Evolutionary conservation across 2,888 invertebrate species (phyloP).

Genomic region (Oscheius myriophilus): DNA sequence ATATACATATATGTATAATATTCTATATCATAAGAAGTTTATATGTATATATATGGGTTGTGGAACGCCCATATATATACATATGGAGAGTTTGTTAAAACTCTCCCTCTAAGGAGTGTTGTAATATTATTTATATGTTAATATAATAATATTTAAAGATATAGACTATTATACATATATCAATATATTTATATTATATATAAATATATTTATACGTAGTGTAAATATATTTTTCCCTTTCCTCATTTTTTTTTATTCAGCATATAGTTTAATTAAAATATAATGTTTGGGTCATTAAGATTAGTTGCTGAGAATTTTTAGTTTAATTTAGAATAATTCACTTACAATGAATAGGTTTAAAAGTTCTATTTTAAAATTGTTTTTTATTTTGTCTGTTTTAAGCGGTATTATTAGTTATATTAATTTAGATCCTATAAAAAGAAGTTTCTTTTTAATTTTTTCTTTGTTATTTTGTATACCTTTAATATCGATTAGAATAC

Average conservation of each 20-base stretch:
- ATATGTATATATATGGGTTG: no score
- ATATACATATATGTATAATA: constrained; percentile 11
- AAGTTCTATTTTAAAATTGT: constrained; percentile 52
- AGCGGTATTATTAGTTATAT: constrained; percentile 51
- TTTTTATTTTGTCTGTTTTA: constrained; percentile 47
- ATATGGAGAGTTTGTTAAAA: no score
- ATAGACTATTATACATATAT: no score
- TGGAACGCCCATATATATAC: no score
- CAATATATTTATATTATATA: constrained; percentile 21
- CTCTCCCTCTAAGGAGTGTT: no score
- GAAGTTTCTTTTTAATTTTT: constrained; percentile 57
- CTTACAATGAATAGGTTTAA: constrained; percentile 59
- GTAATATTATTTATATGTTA: no score
- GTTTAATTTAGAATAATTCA: constrained; percentile 60
- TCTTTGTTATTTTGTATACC: constrained; percentile 48
- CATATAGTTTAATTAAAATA: constrained; percentile 58
- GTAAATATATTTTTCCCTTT: constrained; percentile 1
- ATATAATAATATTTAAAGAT: no score
- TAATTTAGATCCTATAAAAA: constrained; percentile 52
- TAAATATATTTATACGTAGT: constrained; percentile 6
- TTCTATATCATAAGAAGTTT: constrained; percentile 13
- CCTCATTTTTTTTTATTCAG: constrained; percentile 29
- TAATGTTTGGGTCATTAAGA: constrained; percentile 58
- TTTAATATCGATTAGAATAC: constrained; percentile 44
- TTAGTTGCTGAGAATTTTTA: constrained; percentile 54